Conservation (phyloP, 2,797 vertebrate species). For the Holocentrus rufus region DNA sequence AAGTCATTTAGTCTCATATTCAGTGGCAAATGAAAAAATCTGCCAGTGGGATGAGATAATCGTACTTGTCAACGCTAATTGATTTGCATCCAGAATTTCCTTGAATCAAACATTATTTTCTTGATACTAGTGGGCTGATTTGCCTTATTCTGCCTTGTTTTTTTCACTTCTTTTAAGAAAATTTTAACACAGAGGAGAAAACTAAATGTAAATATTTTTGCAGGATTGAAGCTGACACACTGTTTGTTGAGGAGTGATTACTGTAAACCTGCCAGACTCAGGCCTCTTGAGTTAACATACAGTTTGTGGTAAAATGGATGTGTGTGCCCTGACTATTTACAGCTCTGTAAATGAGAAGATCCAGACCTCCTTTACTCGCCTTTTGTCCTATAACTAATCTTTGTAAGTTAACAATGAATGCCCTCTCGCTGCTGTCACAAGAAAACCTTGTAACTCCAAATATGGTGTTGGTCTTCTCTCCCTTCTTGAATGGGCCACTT, state of each 20-base stretch:
- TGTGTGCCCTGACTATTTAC: conserved; percentile 4
- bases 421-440: background rate
- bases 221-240: conserved; percentile 9
- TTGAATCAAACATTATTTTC: too few relatives aligned
- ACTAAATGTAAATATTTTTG: too few relatives aligned
- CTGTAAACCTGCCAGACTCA: background rate
- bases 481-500: background rate
- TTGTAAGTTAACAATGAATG: background rate
- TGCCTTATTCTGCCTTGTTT: too few relatives aligned
- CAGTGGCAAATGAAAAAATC: too few relatives aligned
- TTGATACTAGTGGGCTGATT: too few relatives aligned
- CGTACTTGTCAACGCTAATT: too few relatives aligned
- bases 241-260: conserved; percentile 6
- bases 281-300: background rate
- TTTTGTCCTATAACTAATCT: background rate
- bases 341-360: conserved; percentile 17
- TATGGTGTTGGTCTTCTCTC: background rate
- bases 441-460: background rate
- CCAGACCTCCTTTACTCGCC: conserved; percentile 44
- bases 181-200: too few relatives aligned
- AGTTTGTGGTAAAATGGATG: background rate
- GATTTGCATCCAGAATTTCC: too few relatives aligned
- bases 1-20: too few relatives aligned
- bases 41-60: too few relatives aligned
- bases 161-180: too few relatives aligned